These are phyloP conservation scores for Gadus chalcogrammus DNA, from an alignment of 2,113 vertebrate species.

Conservation along the genomic window DNA sequence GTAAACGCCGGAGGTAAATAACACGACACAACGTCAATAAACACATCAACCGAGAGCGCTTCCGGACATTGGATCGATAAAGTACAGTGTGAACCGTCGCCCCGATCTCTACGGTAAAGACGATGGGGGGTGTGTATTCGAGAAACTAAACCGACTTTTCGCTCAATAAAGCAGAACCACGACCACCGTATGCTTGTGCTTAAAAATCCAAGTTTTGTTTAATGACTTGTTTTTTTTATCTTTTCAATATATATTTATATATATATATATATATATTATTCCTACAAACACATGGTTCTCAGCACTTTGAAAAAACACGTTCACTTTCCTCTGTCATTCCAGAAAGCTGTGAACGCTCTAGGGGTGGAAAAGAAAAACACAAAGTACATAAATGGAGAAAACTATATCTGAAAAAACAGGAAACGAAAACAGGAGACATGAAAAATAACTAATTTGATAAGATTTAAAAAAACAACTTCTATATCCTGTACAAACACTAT, in stretches of 20 bases:
- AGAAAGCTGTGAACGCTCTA: constrained; percentile 77
- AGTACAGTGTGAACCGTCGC: no score
- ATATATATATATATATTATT: constrained; percentile 67
- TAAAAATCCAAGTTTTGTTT: constrained; percentile 79
- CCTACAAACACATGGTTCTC: constrained; percentile 79
- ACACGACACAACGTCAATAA: no score
- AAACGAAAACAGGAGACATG: constrained; percentile 42
- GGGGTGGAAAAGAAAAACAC: constrained; percentile 66
- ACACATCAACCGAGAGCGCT: no score
- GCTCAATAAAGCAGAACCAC: constrained; percentile 52
- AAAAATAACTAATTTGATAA: constrained; percentile 54
- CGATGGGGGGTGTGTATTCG: no score
- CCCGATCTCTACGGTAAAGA: no score
- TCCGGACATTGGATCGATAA: no score
- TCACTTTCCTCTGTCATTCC: constrained; percentile 72
- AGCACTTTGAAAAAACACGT: constrained; percentile 76
- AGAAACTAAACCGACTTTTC: not conserved
- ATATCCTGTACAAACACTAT: constrained; percentile 82
- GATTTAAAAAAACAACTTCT: constrained; percentile 62
- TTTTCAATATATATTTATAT: not conserved
- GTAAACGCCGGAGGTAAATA: no score
- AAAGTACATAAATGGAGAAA: constrained; percentile 43
- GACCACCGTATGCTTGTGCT: constrained; percentile 58
- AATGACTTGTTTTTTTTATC: constrained; percentile 63
- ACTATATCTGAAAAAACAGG: constrained; percentile 39